Evolutionary conservation across 2,113 vertebrate species (phyloP).

Genomic region (Cairina moschata): DNA sequence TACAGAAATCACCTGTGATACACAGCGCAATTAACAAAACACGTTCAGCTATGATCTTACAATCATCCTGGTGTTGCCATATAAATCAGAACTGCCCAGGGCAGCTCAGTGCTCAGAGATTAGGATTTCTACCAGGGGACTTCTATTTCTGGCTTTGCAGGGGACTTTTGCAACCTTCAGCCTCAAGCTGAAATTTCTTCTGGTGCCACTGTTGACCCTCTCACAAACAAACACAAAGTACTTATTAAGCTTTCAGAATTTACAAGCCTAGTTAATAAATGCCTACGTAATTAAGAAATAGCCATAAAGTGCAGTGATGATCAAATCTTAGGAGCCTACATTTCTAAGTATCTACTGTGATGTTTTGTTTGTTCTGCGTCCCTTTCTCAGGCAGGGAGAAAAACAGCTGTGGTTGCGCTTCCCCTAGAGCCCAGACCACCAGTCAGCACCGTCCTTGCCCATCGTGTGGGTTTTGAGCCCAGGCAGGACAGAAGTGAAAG

Average conservation of each 20-base stretch:
- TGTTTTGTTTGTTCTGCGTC: background rate
- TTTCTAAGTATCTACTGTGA: background rate
- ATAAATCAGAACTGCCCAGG: background rate
- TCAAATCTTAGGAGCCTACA: background rate
- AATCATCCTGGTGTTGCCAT: background rate
- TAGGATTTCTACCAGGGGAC: background rate
- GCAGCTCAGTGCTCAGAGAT: background rate
- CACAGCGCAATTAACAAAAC: background rate
- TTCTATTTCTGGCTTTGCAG: background rate
- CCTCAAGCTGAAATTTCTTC: background rate
- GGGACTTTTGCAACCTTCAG: background rate
- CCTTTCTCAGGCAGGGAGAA: background rate
- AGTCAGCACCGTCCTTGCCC: background rate
- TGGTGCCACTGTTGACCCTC: background rate
- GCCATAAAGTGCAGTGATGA: background rate
- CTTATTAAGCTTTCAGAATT: background rate
- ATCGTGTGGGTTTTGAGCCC: background rate
- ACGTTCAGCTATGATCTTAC: background rate
- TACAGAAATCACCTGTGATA: background rate
- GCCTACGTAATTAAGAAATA: slow-evolving; percentile 1
- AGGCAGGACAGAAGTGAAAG: background rate
- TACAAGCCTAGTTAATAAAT: slow-evolving; percentile 13
- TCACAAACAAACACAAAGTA: slow-evolving; percentile 1
- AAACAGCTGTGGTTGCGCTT: background rate
- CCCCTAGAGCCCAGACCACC: background rate